These are phyloP conservation scores for Ispidina lecontei DNA, from an alignment of 2,797 vertebrate species.

Conservation along the genomic window DNA sequence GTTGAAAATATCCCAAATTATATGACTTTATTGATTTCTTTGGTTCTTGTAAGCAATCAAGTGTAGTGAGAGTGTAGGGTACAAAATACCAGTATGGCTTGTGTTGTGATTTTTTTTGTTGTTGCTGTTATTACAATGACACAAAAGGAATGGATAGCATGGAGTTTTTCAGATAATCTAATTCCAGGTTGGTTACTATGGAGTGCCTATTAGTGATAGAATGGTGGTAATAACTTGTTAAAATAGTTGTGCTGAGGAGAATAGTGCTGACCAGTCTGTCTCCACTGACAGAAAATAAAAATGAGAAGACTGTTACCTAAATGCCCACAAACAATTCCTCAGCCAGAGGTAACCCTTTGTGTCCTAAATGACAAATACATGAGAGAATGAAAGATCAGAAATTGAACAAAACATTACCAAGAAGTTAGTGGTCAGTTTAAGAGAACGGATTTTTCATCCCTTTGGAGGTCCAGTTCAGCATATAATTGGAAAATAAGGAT, in stretches of 20 bases:
- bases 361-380: not conserved
- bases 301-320: not conserved
- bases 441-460: not conserved
- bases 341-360: not conserved
- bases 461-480: not conserved
- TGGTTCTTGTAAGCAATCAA: conserved; percentile 6
- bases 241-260: not conserved
- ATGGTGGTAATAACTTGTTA: not conserved
- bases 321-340: not conserved
- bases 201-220: not conserved
- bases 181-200: not conserved
- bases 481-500: not conserved
- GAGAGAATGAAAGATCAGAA: not conserved
- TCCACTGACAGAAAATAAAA: not conserved
- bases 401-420: not conserved
- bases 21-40: conserved; percentile 28
- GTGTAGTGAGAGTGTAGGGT: not conserved
- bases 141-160: not conserved
- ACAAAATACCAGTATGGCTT: conserved; percentile 22
- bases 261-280: not conserved
- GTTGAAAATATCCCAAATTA: not conserved
- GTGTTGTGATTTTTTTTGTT: not conserved
- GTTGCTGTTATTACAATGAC: not conserved
- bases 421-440: not conserved
- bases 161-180: not conserved